Conservation (phyloP, 2,113 vertebrate genomes). For the Pygoscelis antarcticus region DNA sequence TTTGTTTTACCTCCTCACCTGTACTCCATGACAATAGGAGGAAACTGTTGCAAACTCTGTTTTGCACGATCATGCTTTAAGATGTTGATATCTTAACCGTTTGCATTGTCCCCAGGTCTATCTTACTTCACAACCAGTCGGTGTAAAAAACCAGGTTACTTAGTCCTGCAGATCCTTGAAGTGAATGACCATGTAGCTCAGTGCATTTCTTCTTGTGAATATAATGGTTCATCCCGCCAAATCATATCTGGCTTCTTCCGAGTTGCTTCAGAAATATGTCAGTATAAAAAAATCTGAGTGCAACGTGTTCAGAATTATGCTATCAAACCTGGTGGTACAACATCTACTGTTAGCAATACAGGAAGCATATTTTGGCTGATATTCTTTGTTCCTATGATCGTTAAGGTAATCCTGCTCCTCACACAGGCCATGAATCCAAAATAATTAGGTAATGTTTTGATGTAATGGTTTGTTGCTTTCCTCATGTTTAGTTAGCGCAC, state of each 20-base stretch:
- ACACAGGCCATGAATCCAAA: neutral
- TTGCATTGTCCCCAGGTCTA: neutral
- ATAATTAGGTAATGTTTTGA: neutral
- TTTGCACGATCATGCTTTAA: neutral
- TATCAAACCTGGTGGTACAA: neutral
- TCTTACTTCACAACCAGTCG: neutral
- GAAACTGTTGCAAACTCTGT: neutral
- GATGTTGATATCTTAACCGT: neutral
- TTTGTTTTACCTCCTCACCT: neutral
- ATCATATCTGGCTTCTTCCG: neutral
- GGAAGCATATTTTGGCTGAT: neutral
- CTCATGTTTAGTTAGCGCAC: neutral
- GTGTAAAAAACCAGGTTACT: neutral
- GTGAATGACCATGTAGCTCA: neutral
- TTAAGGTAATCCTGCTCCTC: neutral
- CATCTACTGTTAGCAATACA: neutral
- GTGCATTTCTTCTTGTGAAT: neutral
- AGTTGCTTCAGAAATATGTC: neutral
- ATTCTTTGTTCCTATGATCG: neutral
- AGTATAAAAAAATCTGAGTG: neutral
- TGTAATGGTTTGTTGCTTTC: neutral
- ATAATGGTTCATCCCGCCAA: neutral
- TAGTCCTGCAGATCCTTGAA: neutral
- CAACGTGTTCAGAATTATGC: neutral
- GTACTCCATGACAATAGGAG: neutral